A percentile compares a stretch with the other conserved stretches of the same genome.
Evolutionary conservation across 1,140 invertebrate species (phyloP).

Genomic region (Drosophila takahashii): DNA sequence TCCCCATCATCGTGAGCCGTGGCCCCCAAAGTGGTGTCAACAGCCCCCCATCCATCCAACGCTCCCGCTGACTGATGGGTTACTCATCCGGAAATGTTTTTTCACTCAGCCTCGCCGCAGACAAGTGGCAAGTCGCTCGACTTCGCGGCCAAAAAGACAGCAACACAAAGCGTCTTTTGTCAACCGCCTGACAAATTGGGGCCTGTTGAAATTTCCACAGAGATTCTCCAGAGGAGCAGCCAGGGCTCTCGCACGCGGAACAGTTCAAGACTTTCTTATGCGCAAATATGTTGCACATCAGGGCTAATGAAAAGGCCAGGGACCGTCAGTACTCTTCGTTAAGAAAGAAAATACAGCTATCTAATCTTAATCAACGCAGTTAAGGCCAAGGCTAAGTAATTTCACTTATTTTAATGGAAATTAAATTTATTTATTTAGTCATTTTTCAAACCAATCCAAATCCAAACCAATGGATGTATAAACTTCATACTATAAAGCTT

Average conservation of each 20-base stretch:
- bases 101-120: constrained; percentile 44
- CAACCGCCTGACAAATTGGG: constrained; percentile 75
- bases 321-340: not conserved
- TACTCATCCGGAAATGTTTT: constrained; percentile 82
- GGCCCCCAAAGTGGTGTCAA: constrained; percentile 80
- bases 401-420: too few species aligned
- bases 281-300: constrained; percentile 27
- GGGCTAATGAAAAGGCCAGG: constrained; percentile 18
- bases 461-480: too few species aligned
- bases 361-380: not conserved
- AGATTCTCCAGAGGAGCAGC: constrained; percentile 13
- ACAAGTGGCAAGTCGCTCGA: constrained; percentile 39
- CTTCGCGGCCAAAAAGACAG: constrained; percentile 39
- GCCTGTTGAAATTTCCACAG: constrained; percentile 58
- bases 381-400: not conserved
- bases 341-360: not conserved
- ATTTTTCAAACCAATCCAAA: too few species aligned
- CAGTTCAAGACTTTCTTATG: constrained; percentile 6
- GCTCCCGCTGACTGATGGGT: constrained; percentile 73
- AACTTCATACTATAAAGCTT: too few species aligned
- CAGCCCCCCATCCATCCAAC: constrained; percentile 48
- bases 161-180: constrained; percentile 77
- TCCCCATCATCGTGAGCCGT: constrained; percentile 55
- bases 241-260: not conserved
- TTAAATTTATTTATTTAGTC: too few species aligned